Evolutionary conservation across 1,140 invertebrate genomes (phyloP), one percentile per base, ranked within the genome.

Genomic region (Onthophagus taurus): DNA sequence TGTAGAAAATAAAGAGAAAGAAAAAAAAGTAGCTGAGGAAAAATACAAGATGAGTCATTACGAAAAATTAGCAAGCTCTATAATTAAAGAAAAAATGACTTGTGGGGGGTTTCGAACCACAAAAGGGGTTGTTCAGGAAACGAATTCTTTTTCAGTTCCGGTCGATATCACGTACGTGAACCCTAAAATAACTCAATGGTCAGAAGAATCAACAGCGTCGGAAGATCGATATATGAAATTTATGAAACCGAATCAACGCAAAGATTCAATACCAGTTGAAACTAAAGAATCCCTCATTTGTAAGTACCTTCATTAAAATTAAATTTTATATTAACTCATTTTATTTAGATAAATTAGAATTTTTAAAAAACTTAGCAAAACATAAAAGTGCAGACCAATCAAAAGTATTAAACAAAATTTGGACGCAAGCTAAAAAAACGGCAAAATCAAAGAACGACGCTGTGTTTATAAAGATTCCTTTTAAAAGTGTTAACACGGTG

Each of bases 371-470:
- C 7, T 11, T 45, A 11, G 35, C 35, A 11, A 31, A 29, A 31
- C 38, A 45, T 31, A 23, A 35, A 20, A 31, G 31, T n/a, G 29
- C 17, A 12, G 38, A 41, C 29, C 38, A 45, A 31, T 16, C 18
- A 3, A n/a, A 37, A 2, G 17, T 45, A 3, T 45, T 36, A 26
- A 45, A 38, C 16, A 39, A 39, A 11, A 45, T 45, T 20, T 45
- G 34, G 34, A 39, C 31, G 1, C 35, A 45, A 33, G 37, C 44
- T 4, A 45, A 45, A 29, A 38, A 20, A 6, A 24, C 35, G 0
- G 35, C 34, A 12, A 45, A 31, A 41, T 45, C 44, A 16, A 45
- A 39, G 12, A 30, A 45, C 11, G 44, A 45, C 13, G 35, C 44
- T 0, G 30, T 45, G 3, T 30, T 38, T 24, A 33, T 45, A 8